phyloP scores from a whole-genome alignment of 2,888 invertebrate genomes.

The Aphidoletes aphidimyza region DNA sequence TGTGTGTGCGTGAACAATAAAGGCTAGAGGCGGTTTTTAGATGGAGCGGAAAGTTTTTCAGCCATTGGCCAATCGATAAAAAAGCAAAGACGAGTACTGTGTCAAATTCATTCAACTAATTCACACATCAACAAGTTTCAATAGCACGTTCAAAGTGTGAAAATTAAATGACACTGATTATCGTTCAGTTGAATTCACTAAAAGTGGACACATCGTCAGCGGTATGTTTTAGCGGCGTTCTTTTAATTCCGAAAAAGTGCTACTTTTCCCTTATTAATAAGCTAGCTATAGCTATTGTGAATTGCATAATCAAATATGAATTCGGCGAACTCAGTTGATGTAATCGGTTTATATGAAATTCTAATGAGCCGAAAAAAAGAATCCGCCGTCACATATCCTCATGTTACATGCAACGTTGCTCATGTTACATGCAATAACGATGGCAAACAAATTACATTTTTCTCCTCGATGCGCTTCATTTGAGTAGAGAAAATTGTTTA shows the following conservation, averaged over 20 bases:
- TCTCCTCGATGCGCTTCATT: neutral
- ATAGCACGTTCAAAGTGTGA: slow-evolving; percentile 12
- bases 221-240: neutral
- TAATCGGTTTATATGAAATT: neutral
- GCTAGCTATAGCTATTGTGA: too few relatives aligned
- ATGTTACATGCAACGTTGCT: neutral
- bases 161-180: neutral
- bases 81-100: neutral
- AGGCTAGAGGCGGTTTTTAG: too few relatives aligned
- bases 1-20: too few relatives aligned
- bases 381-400: neutral
- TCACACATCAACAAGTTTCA: slow-evolving; percentile 3
- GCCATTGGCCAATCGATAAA: neutral
- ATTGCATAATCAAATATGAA: too few relatives aligned
- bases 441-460: slow-evolving; percentile 13
- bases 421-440: neutral
- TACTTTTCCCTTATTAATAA: neutral
- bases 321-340: neutral
- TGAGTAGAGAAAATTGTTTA: neutral
- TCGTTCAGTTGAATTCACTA: neutral
- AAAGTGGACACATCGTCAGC: neutral
- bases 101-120: neutral
- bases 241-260: neutral
- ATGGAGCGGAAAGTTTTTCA: neutral
- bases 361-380: neutral